Evolutionary conservation across 2,113 vertebrate genomes (phyloP).

Genomic region (Oplegnathus fasciatus): DNA sequence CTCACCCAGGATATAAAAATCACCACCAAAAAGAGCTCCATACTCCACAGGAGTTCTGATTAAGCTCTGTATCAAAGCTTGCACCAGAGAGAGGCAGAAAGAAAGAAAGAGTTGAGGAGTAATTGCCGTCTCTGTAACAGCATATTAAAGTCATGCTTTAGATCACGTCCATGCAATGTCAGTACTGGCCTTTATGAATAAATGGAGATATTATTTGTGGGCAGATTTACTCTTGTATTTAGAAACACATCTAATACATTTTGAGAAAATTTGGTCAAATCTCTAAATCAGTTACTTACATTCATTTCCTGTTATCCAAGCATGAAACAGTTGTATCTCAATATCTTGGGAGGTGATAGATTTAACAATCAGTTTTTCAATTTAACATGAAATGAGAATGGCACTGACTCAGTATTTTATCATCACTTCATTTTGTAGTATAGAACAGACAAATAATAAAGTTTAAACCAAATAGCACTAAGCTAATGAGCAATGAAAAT

Average conservation of each 20-base stretch:
- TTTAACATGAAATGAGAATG: conserved; percentile 1
- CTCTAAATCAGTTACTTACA: background rate
- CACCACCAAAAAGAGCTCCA: conserved; percentile 66
- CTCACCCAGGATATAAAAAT: conserved; percentile 78
- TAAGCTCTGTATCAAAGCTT: conserved; percentile 79
- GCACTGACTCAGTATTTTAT: background rate
- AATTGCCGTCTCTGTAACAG: conserved; percentile 75
- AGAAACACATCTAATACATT: background rate
- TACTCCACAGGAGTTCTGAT: conserved; percentile 79
- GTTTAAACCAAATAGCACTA: background rate
- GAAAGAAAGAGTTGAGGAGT: conserved; percentile 63
- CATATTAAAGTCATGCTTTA: conserved; percentile 68
- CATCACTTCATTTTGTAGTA: background rate
- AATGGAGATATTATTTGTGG: conserved; percentile 5
- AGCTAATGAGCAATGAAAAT: background rate
- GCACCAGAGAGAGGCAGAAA: conserved; percentile 59
- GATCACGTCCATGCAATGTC: conserved; percentile 48
- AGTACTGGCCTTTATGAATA: conserved; percentile 16
- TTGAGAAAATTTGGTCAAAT: conserved; percentile 3
- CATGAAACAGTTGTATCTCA: background rate
- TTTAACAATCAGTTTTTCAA: background rate
- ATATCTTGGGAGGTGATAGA: background rate
- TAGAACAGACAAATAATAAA: background rate
- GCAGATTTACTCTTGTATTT: background rate
- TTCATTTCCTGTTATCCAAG: background rate